Evolutionary conservation across 2,113 vertebrate genomes (phyloP).

Genomic region (Capreolus pygargus): DNA sequence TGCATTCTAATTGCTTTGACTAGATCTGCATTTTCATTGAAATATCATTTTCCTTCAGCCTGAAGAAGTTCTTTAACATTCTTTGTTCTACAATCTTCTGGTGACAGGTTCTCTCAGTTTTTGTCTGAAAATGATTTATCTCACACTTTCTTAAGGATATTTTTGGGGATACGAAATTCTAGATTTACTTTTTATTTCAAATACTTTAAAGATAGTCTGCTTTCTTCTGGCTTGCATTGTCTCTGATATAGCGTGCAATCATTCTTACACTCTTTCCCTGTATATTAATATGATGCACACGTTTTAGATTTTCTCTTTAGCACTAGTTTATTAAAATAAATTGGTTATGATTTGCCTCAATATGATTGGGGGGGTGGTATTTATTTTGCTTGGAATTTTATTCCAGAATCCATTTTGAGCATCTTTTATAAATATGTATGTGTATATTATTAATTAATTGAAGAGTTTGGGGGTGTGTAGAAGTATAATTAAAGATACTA

Average conservation of each 20-base stretch:
- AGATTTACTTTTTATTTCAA: background rate
- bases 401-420: background rate
- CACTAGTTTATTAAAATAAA: background rate
- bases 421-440: constrained; percentile 19
- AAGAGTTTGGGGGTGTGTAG: background rate
- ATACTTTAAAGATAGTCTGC: background rate
- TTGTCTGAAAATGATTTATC: background rate
- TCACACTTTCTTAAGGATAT: background rate
- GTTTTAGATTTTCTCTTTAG: background rate
- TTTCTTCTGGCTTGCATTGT: background rate
- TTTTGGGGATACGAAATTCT: background rate
- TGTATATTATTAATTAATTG: constrained; percentile 20
- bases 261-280: background rate
- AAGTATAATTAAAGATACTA: constrained; percentile 25
- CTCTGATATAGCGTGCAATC: background rate
- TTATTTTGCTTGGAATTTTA: constrained; percentile 39
- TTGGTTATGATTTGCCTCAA: background rate
- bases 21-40: background rate
- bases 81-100: background rate
- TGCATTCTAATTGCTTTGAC: background rate
- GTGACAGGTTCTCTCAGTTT: background rate
- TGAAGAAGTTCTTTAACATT: constrained; percentile 8
- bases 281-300: background rate
- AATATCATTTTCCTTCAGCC: background rate
- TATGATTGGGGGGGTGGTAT: background rate